Evolutionary conservation across 2,888 invertebrate species (phyloP), one percentile per base, ranked within the genome.

Genomic region (Drosophila kanekoi): DNA sequence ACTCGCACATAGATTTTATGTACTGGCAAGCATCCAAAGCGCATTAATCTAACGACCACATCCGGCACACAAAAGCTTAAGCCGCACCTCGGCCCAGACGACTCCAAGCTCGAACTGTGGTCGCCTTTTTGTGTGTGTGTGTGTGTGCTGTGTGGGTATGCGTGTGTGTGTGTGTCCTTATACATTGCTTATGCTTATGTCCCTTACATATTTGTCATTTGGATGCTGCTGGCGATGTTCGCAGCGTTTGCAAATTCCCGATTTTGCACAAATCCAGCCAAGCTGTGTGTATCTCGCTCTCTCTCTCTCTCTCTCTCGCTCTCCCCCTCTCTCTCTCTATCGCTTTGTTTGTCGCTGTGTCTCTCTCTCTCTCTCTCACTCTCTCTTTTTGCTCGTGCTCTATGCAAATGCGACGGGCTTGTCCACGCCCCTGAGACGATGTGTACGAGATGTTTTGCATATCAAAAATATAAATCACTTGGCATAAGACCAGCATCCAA

Each of bases 391-490:
- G 33, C 61, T 35, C 23, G 43, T 52, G 64, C 57, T 60, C 48
- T 52, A 78, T 79, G 80, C 77, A 81, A 83, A 80, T 83, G 74
- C 69, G 70, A 73, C 56, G 81, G 79, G 77, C 68, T 79, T 79
- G 79, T 79, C 79, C 82, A 81, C 79, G 79, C 81, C 79, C 81
- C 79, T 62, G 78, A 72, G 71, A 70, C 70, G 81, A 70, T 75
- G 79, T 72, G 79, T 75, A 75, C 60, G 72, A 72, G 66, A 77
- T 89, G 87, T 88, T 87, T 84, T 87, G 89, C 89, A 89, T 87
- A 89, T 89, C 89, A 81, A 81, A 89, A 88, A 87, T 84, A 87
- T 87, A 87, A 87, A 87, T 87, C 86, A 87, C 89, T 89, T 84
- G 87, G 77, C 87, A 79, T 84, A 84, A 88, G 83, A 84, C 83